Base-by-base conservation (phyloP, 2,797 vertebrate species). In the Cossypha niveicapilla region DNA sequence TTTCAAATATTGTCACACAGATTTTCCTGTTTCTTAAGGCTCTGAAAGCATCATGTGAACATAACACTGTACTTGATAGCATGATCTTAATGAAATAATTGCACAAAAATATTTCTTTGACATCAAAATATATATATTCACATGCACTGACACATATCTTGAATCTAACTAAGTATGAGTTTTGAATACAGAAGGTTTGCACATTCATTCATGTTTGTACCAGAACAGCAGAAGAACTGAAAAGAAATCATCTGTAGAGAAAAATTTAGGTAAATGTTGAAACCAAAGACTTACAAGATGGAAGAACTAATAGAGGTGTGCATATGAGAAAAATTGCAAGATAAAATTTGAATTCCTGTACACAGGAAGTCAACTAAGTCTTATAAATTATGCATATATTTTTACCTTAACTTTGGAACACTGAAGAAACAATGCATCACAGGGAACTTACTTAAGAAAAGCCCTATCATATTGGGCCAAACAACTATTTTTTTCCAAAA, bases 61-160 rank as follows among this genome's bases (percentile, higher is more conserved):
- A 63, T 58, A 88, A 61, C n/a, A 45, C n/a, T 72, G 32, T 11
- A 68, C 13, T 24, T 42, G 21, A 37, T 15, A 78, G 18, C 27
- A 62, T 16, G 6, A 65, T 18, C 23, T 53, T 75, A 32, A 61
- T 42, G 18, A 77, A 86, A 60, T 45, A 80, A 67, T 5, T 4
- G 11, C 47, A 62, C 6, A 65, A 70, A 85, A 92, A 28, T 44
- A 81, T 18, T 74, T 44, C 71, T 18, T 67, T 79, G 45, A 70
- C 45, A 66, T 45, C 8, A 70, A 74, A 45, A 90, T 22, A 85
- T 3, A 72, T 7, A 75, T n/a, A 37, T 32, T 28, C 5, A 60
- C 24, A 80, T 0, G 2, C 11, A 42, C 6, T 41, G 18, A 71
- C 17, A 23, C 0, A 0, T 19, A 81, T 9, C 34, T 72, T 50